Conservation (phyloP, 2,797 vertebrate genomes). For the Fundulus diaphanus region DNA sequence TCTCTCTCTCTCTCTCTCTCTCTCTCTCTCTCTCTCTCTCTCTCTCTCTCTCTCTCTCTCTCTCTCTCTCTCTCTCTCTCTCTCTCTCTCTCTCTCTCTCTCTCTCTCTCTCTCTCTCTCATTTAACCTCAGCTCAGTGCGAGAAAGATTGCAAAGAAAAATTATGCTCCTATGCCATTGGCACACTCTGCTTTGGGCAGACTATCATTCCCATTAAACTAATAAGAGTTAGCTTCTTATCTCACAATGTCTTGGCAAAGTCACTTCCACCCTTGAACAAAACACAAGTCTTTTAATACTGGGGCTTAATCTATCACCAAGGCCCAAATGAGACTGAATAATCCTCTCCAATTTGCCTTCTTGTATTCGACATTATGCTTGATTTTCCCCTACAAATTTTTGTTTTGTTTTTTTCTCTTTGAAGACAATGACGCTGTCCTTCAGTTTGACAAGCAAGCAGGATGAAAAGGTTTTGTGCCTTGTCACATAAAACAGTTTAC, state of each 20-base stretch:
- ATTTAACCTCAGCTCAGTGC: constrained; percentile 30
- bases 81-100: constrained; percentile 22
- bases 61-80: constrained; percentile 23
- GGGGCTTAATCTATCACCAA: constrained; percentile 61
- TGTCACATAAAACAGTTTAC: neutral
- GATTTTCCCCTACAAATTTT: constrained; percentile 25
- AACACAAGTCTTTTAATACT: constrained; percentile 65
- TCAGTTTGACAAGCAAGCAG: constrained; percentile 24
- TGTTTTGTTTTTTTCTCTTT: constrained; percentile 19
- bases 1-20: too few species aligned
- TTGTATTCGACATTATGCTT: constrained; percentile 43
- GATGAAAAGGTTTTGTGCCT: too few species aligned
- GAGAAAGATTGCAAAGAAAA: constrained; percentile 52
- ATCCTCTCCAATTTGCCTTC: constrained; percentile 58
- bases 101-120: constrained; percentile 19
- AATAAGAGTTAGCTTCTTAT: constrained; percentile 76
- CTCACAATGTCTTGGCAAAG: constrained; percentile 72
- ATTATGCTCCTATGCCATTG: constrained; percentile 48
- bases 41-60: constrained; percentile 25
- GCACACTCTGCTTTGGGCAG: constrained; percentile 61
- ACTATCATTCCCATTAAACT: constrained; percentile 72
- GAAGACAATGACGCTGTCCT: constrained; percentile 20
- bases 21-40: constrained; percentile 20
- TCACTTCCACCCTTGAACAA: constrained; percentile 74
- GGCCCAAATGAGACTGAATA: constrained; percentile 55